A percentile compares a stretch with the other conserved stretches of the same genome.
phyloP scores from a whole-genome alignment of 2,888 invertebrate genomes.

The Slavum lentiscoides region DNA sequence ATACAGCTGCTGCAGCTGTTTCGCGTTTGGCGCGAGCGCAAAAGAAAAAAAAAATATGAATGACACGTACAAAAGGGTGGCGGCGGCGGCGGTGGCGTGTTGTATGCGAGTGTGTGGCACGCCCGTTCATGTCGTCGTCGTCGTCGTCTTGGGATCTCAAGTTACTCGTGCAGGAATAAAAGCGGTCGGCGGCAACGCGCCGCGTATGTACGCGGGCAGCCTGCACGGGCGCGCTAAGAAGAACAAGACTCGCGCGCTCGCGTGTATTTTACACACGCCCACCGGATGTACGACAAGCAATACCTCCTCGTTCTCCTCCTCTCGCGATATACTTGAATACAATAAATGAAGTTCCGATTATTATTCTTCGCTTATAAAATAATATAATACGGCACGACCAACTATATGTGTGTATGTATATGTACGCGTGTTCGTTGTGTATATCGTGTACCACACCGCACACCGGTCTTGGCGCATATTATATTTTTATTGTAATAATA shows the following conservation, averaged over 20 bases:
- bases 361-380: constrained; percentile 40
- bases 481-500: no score
- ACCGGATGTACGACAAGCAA: constrained; percentile 49
- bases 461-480: no score
- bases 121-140: constrained; percentile 28
- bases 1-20: constrained; percentile 44
- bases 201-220: not conserved
- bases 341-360: constrained; percentile 50
- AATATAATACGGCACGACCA: not conserved
- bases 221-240: constrained; percentile 43
- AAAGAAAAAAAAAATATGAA: constrained; percentile 44
- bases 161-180: constrained; percentile 26
- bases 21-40: constrained; percentile 47
- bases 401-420: not conserved
- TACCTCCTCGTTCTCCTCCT: constrained; percentile 28
- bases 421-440: no score
- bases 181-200: constrained; percentile 4
- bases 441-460: no score
- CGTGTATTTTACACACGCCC: constrained; percentile 26
- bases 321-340: constrained; percentile 26
- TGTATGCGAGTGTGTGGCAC: not conserved
- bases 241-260: constrained; percentile 30
- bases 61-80: constrained; percentile 50
- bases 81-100: not conserved
- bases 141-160: constrained; percentile 35